Base-by-base conservation (phyloP, 2,888 invertebrate species). In the Xylota segnis region DNA sequence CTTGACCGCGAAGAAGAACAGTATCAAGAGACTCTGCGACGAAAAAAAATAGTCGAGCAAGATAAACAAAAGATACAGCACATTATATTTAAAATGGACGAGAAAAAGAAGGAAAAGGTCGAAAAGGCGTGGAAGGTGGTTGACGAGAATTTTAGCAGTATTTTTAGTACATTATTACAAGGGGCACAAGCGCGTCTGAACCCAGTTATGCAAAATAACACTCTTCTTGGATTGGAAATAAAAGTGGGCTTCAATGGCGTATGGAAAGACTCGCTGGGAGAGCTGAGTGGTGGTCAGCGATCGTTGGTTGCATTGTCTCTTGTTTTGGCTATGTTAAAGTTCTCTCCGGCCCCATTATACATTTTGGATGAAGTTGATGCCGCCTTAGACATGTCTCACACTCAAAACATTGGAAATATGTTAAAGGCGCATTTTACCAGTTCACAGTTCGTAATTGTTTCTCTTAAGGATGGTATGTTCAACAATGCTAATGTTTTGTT, bases 351-450 rank as follows among this genome's bases (percentile, higher is more conserved):
- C 29, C 99, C 99, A 6, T 94, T 99, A 14, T 99, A 99, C 93
- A 98, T 99, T 92, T 94, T 99, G 90, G 99, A 99, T 92, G 99
- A 99, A 94, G 98, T 99, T 65, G 99, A 99, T 92, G 99, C 99
- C 0, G 99, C 99, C 7, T 94, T 99, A 29, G 99, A 99, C 93
- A 95, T 99, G 88, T 98, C 97, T 5, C 99, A 99, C 92, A 99
- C 99, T 10, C 99, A 99, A 93, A 99, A 99, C 93, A 99, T 99
- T 90, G 99, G 99, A 4, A 95, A 95, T 89, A 99, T 99, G 98
- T 94, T 99, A 59, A 96, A 96, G 90, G 94, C 94, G 12, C 98
- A 98, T 92, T 99, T 99, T 91, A 96, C 95, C 88, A 95, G 96
- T 90, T 98, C 98, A 0, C 95, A 99, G 96, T 99, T 99, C 93